Base-by-base conservation (phyloP, 1,140 invertebrate genomes). In the Drosophila ironensis region DNA sequence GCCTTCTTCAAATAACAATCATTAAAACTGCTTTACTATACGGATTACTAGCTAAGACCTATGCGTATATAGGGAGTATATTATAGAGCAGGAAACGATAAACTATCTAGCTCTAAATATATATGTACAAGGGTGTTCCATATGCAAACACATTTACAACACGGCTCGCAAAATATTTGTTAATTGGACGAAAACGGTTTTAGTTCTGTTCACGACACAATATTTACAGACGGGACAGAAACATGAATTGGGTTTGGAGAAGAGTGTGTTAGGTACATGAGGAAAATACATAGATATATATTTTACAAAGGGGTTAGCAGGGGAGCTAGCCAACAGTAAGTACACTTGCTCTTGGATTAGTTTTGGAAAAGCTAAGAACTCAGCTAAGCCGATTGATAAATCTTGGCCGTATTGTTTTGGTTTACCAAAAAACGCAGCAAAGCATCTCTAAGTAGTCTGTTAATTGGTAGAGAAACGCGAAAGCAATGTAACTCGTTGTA, bases 161-260 rank as follows among this genome's bases (percentile, higher is more conserved):
- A 64, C 51, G 38, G n/a, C 37, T 72, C 8, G 12, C 33, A 57
- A 41, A 51, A 40, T 16, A 27, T 44, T 50, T 38, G 28, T 28
- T n/a, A n/a, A n/a, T 22, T 30, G 28, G 28, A 57, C 61, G 45
- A 81, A 35, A 81, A 71, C 54, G 35, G 14, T 52, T 53, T 61
- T 57, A 44, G 16, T 66, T 47, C 8, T 41, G 8, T 12, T 60
- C 30, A 72, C 77, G 38, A 20, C 46, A 69, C 73, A 66, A 57
- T 84, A 84, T 84, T 78, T 84, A 84, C 78, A 84, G 78, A 84
- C 78, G 35, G 48, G 35, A 70, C 63, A 45, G 44, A 17, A 59
- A 59, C 38, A 37, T 50, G 11, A 44, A 61, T 17, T 56, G 54
- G 44, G 30, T 50, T 63, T 24, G 3, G 46, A 50, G 30, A 11